These are phyloP conservation scores for Elanoides forficatus DNA, from an alignment of 2,113 vertebrate species.

Conservation along the genomic window DNA sequence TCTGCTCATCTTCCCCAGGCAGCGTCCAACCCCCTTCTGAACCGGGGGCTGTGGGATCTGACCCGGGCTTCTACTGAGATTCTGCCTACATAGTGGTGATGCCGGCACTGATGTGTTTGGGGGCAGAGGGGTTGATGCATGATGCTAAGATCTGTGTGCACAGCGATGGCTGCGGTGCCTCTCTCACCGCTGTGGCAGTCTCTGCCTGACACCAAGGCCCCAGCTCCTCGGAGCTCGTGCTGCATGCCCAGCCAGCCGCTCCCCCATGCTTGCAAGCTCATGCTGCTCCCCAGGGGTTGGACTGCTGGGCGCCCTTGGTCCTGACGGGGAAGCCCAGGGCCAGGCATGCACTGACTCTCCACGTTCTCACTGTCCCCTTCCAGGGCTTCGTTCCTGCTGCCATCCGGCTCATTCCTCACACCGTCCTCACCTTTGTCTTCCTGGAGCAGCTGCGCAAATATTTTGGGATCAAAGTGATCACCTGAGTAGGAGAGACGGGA, in stretches of 20 bases:
- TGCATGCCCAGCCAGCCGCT: not conserved
- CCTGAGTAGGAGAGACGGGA: slow-evolving; percentile 33
- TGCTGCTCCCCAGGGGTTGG: not conserved
- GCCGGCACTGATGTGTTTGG: not conserved
- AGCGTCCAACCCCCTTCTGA: not conserved
- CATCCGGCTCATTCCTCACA: slow-evolving; percentile 86
- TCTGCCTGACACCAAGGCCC: not conserved
- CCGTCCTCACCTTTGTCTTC: slow-evolving; percentile 87
- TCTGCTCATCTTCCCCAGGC: not conserved
- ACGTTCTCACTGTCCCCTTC: not conserved
- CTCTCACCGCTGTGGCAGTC: not conserved
- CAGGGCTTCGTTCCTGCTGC: slow-evolving; percentile 88
- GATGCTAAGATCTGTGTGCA: not conserved
- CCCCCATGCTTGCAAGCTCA: rapidly evolving
- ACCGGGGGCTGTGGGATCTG: not conserved
- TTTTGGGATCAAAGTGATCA: slow-evolving; percentile 82
- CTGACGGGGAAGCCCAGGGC: not conserved
- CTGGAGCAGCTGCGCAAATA: slow-evolving; percentile 86
- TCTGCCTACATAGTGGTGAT: not conserved
- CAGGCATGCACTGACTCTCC: not conserved
- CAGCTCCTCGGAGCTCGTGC: not conserved
- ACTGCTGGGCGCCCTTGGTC: not conserved
- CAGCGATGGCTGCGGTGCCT: not conserved
- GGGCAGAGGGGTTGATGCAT: not conserved
- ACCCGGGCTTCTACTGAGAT: not conserved